Percentiles rank a stretch among this genome's conserved stretches.
Conservation (phyloP, 2,797 vertebrate species). For the Psittacula derbiana region DNA sequence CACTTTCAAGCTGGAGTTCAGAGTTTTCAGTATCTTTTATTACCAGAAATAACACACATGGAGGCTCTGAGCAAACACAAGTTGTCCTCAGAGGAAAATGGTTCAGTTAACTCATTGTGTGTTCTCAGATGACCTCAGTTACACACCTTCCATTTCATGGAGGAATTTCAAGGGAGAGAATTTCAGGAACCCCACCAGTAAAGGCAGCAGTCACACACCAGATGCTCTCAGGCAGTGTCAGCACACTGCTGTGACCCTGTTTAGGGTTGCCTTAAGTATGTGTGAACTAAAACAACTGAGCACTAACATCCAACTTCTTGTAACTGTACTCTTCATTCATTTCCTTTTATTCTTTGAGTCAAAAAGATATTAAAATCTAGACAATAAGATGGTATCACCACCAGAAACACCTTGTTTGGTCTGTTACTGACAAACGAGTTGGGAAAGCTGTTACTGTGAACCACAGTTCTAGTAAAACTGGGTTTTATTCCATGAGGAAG, state of each 20-base stretch:
- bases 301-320: neutral
- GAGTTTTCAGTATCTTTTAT: neutral
- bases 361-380: neutral
- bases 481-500: neutral
- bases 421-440: neutral
- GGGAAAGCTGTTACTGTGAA: neutral
- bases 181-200: neutral
- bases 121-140: neutral
- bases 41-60: neutral
- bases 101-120: neutral
- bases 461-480: neutral
- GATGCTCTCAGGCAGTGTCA: neutral
- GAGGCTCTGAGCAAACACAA: neutral
- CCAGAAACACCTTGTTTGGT: neutral
- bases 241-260: neutral
- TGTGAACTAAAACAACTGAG: neutral
- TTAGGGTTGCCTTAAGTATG: neutral
- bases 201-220: conserved; percentile 25
- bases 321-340: accelerated
- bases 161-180: neutral
- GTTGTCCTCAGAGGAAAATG: neutral
- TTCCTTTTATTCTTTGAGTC: neutral
- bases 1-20: neutral
- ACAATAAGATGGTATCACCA: neutral
- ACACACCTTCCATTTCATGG: neutral